phyloP scores from a whole-genome alignment of 2,113 vertebrate species.

The Carlito syrichta region DNA sequence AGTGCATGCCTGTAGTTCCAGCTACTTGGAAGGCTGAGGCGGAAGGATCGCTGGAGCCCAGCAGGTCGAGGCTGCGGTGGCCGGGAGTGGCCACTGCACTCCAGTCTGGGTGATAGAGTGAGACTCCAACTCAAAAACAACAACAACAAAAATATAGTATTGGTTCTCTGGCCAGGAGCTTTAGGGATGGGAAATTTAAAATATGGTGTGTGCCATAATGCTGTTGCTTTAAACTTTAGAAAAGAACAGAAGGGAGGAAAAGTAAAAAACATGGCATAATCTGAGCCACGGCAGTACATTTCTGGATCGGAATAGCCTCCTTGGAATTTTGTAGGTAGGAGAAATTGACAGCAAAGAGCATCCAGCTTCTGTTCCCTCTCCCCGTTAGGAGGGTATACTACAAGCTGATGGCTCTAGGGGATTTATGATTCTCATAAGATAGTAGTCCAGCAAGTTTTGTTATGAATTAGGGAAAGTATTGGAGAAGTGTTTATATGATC shows the following conservation, averaged over 20 bases:
- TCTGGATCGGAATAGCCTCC: no score
- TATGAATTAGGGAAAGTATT: neutral
- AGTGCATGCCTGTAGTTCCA: no score
- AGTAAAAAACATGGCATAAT: accelerated
- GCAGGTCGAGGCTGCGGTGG: no score
- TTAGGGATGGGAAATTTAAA: neutral
- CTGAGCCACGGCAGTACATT: accelerated
- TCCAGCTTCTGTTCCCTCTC: neutral
- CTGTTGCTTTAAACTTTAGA: neutral
- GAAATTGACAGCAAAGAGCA: neutral
- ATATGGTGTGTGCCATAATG: accelerated
- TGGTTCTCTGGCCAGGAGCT: neutral
- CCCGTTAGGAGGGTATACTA: neutral
- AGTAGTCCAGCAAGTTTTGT: neutral
- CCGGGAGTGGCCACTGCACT: no score
- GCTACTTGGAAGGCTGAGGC: no score
- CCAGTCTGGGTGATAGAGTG: no score
- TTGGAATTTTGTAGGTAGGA: neutral
- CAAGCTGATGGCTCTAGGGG: neutral
- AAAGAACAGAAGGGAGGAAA: no score
- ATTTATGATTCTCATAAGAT: neutral
- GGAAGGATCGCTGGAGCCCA: no score
- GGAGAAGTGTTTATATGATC: neutral
- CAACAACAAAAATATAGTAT: no score
- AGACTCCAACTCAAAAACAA: no score